Conservation (phyloP, 2,797 vertebrate species). For the Cheirogaleus major region DNA sequence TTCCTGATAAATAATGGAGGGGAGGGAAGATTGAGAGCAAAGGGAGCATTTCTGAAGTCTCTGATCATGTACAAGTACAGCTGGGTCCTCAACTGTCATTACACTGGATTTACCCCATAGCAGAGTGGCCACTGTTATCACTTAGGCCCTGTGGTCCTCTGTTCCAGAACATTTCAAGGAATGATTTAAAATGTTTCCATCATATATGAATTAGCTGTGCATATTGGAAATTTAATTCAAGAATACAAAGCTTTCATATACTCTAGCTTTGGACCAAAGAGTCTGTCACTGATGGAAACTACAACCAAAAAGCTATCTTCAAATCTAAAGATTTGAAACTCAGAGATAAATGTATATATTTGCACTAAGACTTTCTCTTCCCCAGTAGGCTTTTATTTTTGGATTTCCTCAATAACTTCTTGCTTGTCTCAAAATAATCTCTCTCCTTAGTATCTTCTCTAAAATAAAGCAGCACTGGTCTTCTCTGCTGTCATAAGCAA, state of each 20-base stretch:
- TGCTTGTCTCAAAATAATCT: not conserved
- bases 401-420: not conserved
- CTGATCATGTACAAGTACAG: not conserved
- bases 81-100: not conserved
- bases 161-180: not conserved
- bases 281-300: not conserved
- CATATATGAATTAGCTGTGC: not conserved
- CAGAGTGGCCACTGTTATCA: not conserved
- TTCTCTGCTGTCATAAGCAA: not conserved
- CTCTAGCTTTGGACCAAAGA: conserved; percentile 29
- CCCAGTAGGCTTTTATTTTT: not conserved
- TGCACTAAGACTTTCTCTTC: not conserved
- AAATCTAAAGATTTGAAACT: conserved; percentile 8
- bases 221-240: conserved; percentile 6
- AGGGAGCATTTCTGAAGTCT: not conserved
- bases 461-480: not conserved
- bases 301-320: not conserved
- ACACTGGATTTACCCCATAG: not conserved
- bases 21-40: not conserved
- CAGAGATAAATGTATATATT: not conserved
- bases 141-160: not conserved
- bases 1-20: conserved; percentile 15
- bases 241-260: not conserved
- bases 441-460: not conserved
- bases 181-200: not conserved